Evolutionary conservation across 1,140 invertebrate genomes (phyloP).

Genomic region (Bombus waltoni): DNA sequence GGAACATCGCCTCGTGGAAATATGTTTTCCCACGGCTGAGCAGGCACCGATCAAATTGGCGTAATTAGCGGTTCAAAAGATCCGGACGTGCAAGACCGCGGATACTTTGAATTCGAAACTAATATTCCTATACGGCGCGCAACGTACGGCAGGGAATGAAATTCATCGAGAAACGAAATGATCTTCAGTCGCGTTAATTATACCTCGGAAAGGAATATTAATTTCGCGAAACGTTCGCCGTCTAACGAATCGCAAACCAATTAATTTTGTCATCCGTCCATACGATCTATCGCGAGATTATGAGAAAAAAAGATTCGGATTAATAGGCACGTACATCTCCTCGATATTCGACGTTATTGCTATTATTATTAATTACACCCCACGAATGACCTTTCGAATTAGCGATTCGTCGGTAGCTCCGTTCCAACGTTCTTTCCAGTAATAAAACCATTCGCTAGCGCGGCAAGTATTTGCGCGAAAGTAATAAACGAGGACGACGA

Average conservation of each 20-base stretch:
- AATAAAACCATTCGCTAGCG: not conserved
- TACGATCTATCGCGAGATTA: not conserved
- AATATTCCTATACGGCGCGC: not conserved
- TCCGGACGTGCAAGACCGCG: too few relatives aligned
- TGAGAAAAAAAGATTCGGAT: not conserved
- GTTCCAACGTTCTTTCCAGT: not conserved
- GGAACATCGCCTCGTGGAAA: not conserved
- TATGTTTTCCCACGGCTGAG: not conserved
- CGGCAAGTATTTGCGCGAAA: conserved; percentile 20
- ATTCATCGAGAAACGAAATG: not conserved
- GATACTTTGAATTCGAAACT: not conserved
- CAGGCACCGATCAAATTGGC: not conserved
- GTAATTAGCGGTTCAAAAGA: conserved; percentile 3
- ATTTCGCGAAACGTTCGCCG: too few relatives aligned
- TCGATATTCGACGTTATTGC: not conserved
- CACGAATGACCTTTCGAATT: not conserved
- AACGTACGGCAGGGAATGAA: too few relatives aligned
- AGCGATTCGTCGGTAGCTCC: not conserved
- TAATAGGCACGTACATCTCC: not conserved
- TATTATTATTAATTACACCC: not conserved
- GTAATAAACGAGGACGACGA: conserved; percentile 23
- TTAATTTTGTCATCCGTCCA: too few relatives aligned
- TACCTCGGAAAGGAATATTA: not conserved
- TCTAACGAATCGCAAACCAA: not conserved
- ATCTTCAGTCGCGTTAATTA: not conserved